Evolutionary conservation across 2,113 vertebrate species (phyloP), one percentile per base, ranked within the genome.

Genomic region (Rhea pennata): DNA sequence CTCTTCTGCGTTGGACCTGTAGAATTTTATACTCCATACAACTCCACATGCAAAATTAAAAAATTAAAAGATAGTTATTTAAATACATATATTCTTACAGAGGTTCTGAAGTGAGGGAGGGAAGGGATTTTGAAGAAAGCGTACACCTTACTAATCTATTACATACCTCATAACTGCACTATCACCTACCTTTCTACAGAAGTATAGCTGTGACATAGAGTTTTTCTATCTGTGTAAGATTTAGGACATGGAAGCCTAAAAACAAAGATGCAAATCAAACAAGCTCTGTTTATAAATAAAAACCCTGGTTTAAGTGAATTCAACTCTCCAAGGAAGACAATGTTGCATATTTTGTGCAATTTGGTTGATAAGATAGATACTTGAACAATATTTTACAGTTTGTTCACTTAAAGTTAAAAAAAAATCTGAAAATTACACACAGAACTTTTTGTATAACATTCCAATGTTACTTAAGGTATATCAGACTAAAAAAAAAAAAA

Each of bases 241-340:
- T 87, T 51, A 92, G 71, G 75, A 85, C 61, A 65, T 19, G 74
- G 81, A 79, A 86, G 44, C 65, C 84, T 92, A 91, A 95, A 88
- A 69, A 93, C 36, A 92, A 90, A 93, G 92, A 36, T 59, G 59
- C 42, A 95, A 87, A 92, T 80, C 65, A 92, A 92, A 93, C 22
- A 69, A 12, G 50, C 56, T 74, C 71, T 21, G 39, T 70, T 93
- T 33, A 84, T 54, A 40, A 92, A 82, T 24, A 84, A 83, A 82
- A n/a, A 70, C 20, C 54, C 15, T 58, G 31, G 84, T 1, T 51
- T 53, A 91, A 88, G 24, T 6, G 4, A 90, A 65, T 83, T 94
- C 24, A 71, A 3, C 16, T 72, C 39, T 48, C 15, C 62, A 48
- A 53, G 61, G 16, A 73, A 94, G 33, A 89, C 39, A 76, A 31